phyloP scores from a whole-genome alignment of 2,888 invertebrate genomes.

The Drosophila neotestacea region DNA sequence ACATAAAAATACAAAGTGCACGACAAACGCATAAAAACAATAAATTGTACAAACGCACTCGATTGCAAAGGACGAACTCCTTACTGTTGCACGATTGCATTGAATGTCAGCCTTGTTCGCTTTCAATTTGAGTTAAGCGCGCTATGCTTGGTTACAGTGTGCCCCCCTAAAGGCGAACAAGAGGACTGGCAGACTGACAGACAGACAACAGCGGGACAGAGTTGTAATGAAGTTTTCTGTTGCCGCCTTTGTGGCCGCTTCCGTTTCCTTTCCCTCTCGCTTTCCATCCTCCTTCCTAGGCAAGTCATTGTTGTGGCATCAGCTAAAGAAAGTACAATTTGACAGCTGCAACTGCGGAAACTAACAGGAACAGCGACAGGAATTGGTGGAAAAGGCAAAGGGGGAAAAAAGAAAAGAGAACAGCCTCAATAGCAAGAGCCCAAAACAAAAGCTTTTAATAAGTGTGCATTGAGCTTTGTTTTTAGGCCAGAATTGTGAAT shows the following conservation, averaged over 20 bases:
- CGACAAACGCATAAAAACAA: constrained; percentile 81
- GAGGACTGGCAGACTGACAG: constrained; percentile 20
- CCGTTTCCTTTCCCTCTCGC: constrained; percentile 29
- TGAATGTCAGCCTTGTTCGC: constrained; percentile 50
- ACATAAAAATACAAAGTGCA: constrained; percentile 53
- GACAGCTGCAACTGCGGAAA: constrained; percentile 70
- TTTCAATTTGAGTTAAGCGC: constrained; percentile 75
- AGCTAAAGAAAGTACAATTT: constrained; percentile 66
- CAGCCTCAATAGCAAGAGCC: constrained; percentile 8
- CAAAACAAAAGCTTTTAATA: constrained; percentile 59
- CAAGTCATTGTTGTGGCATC: constrained; percentile 49
- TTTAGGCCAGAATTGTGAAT: constrained; percentile 14
- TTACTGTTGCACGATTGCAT: constrained; percentile 40
- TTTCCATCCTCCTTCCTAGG: neutral
- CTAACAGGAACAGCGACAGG: constrained; percentile 20
- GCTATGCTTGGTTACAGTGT: constrained; percentile 59
- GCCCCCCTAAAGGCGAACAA: constrained; percentile 10
- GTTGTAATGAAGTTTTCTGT: constrained; percentile 71
- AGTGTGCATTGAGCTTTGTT: constrained; percentile 28
- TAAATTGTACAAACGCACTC: constrained; percentile 73
- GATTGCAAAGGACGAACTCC: constrained; percentile 22
- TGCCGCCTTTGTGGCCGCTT: constrained; percentile 59
- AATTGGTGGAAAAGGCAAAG: neutral
- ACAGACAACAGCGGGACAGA: constrained; percentile 20
- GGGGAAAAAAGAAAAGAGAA: neutral